Evolutionary conservation across 2,113 vertebrate species (phyloP).

Genomic region (Pterocles burchelli): DNA sequence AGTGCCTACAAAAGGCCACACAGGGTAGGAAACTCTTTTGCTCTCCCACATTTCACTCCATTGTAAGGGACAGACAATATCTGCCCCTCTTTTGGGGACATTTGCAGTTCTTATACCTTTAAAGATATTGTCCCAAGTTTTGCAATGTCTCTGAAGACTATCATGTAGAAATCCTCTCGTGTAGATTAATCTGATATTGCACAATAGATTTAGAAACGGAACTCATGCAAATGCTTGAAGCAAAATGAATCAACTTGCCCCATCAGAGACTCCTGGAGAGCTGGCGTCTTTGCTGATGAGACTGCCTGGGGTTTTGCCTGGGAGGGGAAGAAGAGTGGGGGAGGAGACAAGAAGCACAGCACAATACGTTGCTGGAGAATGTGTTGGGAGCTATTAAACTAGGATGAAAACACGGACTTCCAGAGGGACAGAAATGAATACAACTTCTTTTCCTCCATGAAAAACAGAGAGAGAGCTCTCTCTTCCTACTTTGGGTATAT

Average conservation of each 20-base stretch:
- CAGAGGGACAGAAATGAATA: neutral
- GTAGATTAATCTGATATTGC: neutral
- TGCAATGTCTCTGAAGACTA: neutral
- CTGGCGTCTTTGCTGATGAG: neutral
- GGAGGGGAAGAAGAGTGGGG: neutral
- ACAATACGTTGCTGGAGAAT: neutral
- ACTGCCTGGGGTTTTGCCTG: neutral
- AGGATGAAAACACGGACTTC: neutral
- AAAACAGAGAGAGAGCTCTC: neutral
- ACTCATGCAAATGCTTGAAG: neutral
- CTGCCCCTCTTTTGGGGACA: neutral
- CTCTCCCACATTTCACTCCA: neutral
- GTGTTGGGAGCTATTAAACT: neutral
- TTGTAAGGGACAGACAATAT: neutral
- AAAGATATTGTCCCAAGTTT: neutral
- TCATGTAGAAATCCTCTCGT: neutral
- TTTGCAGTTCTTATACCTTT: neutral
- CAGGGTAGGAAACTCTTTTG: rapidly evolving
- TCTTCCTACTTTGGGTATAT: neutral
- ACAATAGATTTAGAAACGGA: neutral
- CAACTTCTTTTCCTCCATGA: neutral
- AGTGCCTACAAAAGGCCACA: neutral
- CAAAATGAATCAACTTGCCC: neutral
- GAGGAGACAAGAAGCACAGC: neutral
- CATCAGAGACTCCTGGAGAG: neutral